Percentiles rank a stretch among this genome's conserved stretches.
phyloP scores from a whole-genome alignment of 2,888 invertebrate species.

The Synanthedon myopaeformis region DNA sequence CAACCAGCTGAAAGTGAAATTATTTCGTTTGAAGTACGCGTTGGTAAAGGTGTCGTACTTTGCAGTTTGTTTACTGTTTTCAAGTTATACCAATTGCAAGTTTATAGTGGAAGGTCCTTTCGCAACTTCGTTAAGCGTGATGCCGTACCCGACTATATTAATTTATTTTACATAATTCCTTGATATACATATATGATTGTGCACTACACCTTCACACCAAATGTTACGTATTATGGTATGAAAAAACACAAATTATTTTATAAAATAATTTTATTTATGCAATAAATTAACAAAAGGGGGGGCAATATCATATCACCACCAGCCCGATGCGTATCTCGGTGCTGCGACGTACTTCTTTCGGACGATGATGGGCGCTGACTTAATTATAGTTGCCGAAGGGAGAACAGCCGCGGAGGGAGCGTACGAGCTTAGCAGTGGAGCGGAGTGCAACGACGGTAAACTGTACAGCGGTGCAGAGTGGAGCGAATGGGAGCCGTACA shows the following conservation, averaged over 20 bases:
- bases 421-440: constrained; percentile 7
- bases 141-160: no score
- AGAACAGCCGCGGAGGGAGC: constrained; percentile 7
- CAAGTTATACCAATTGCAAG: no score
- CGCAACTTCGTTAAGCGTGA: not conserved
- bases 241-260: not conserved
- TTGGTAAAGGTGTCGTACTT: no score
- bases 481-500: constrained; percentile 3
- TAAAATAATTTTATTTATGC: not conserved
- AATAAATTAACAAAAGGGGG: not conserved
- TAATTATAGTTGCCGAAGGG: not conserved
- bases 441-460: constrained; percentile 8
- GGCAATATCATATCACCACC: constrained; percentile 9
- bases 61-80: no score
- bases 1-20: no score
- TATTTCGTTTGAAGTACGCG: no score
- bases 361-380: not conserved
- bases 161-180: no score
- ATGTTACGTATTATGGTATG: not conserved
- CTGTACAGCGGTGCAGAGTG: constrained; percentile 11
- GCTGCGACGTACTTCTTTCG: constrained; percentile 4
- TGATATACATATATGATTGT: no score
- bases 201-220: not conserved
- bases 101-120: not conserved
- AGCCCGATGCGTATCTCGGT: constrained; percentile 15